Evolutionary conservation across 2,797 vertebrate genomes (phyloP), one percentile per base, ranked within the genome.

Genomic region (Heterohyrax brucei): DNA sequence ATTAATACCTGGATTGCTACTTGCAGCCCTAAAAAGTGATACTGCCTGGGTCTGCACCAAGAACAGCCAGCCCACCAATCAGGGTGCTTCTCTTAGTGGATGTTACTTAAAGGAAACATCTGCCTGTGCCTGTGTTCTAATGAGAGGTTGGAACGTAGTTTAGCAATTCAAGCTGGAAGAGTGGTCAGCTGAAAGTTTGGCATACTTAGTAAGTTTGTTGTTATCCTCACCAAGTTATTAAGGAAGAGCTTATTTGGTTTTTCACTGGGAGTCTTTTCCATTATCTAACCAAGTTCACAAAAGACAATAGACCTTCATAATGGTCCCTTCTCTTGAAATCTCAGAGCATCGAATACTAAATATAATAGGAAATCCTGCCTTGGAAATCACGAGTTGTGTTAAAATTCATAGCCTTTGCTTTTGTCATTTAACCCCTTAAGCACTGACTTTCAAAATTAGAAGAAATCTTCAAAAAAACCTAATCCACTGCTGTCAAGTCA

Each of bases 241-340:
- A 91, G 28, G 22, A 89, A 48, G 19, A 86, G 13, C 13, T 70
- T 48, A 7, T 94, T 96, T 95, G 44, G 13, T 86, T 95, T 94
- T 80, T 94, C 88, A 86, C 62, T 78, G 70, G 59, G 44, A 87
- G 26, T 92, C n/a, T 59, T 97, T 82, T 94, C 84, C 16, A 82
- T 78, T 66, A 91, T 62, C 12, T 19, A 76, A 46, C 12, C 77
- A n/a, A 72, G 64, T 85, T 79, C 64, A 76, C 46, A 83, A 89
- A 66, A 92, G 62, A 92, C 30, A 28, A 24, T 22, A 72, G 62
- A 84, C 50, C 13, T 87, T 95, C 80, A 89, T 62, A 94, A 81
- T 66, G 39, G 33, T 75, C 33, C 26, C 85, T 9, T 89, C 28
- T 6, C 59, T 87, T 30, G n/a, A 93, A 82, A 62, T 84, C 85